These are phyloP conservation scores for Phocides pigmalion DNA, from an alignment of 1,140 invertebrate genomes.

Conservation along the genomic window DNA sequence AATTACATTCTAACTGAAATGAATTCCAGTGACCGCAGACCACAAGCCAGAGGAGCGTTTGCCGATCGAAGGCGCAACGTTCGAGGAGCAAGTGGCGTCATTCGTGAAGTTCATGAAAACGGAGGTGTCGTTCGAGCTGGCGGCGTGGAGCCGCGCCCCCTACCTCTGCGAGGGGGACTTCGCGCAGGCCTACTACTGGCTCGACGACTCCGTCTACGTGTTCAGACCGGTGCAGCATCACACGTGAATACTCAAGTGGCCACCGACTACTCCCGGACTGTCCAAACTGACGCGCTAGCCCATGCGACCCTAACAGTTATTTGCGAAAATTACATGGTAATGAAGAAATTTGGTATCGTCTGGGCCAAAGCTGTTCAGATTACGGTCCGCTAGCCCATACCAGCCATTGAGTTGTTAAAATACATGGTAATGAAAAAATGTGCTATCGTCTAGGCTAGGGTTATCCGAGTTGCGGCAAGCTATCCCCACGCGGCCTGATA, in stretches of 20 bases:
- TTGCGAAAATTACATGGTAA: too few species aligned
- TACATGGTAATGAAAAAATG: too few species aligned
- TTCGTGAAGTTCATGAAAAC: slow-evolving; percentile 88
- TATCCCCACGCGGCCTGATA: too few species aligned
- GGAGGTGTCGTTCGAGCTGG: slow-evolving; percentile 89
- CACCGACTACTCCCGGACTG: too few species aligned
- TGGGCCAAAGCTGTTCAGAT: too few species aligned
- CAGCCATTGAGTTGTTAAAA: too few species aligned
- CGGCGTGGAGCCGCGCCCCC: slow-evolving; percentile 92
- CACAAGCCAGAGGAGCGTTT: slow-evolving; percentile 90
- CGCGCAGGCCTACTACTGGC: slow-evolving; percentile 95
- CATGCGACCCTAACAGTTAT: too few species aligned
- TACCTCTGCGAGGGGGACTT: slow-evolving; percentile 98
- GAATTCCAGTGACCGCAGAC: slow-evolving; percentile 83
- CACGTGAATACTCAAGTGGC: background rate
- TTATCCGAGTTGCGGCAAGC: too few species aligned
- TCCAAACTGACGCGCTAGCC: too few species aligned
- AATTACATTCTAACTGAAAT: background rate
- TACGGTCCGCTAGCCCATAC: too few species aligned
- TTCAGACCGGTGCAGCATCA: slow-evolving; percentile 70
- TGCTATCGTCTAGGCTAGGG: too few species aligned
- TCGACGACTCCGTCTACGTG: slow-evolving; percentile 94
- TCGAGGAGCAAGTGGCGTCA: slow-evolving; percentile 91
- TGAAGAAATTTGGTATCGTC: too few species aligned
- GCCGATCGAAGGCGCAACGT: slow-evolving; percentile 87